These are phyloP conservation scores for Bicyclus anynana DNA, from an alignment of 1,140 invertebrate genomes.

Conservation along the genomic window DNA sequence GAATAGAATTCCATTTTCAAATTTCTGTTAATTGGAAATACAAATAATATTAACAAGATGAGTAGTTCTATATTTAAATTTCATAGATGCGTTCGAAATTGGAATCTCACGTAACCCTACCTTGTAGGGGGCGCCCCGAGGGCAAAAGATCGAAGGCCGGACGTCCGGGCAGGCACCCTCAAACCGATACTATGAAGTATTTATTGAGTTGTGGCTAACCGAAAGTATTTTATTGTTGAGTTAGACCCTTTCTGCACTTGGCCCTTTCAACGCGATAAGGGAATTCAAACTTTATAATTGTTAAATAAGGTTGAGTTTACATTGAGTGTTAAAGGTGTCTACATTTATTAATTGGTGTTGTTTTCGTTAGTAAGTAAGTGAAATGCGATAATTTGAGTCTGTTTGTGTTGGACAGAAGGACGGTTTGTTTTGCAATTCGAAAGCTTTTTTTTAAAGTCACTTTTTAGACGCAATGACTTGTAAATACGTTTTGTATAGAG, in stretches of 20 bases:
- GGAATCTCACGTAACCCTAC: slow-evolving; percentile 40
- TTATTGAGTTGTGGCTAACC: slow-evolving; percentile 72
- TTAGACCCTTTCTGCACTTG: slow-evolving; percentile 47
- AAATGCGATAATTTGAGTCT: slow-evolving; percentile 30
- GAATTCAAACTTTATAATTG: slow-evolving; percentile 6
- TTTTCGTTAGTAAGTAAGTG: slow-evolving; percentile 37
- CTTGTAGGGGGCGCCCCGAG: slow-evolving; percentile 33
- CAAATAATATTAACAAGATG: no score
- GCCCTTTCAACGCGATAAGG: background rate
- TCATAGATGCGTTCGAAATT: slow-evolving; percentile 5
- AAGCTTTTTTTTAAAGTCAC: slow-evolving; percentile 12
- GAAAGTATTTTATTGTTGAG: slow-evolving; percentile 69
- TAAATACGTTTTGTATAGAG: no score
- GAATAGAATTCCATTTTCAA: no score
- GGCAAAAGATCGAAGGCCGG: slow-evolving; percentile 62
- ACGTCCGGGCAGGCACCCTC: slow-evolving; percentile 57
- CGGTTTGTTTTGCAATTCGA: slow-evolving; percentile 22
- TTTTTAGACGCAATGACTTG: background rate
- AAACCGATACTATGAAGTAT: slow-evolving; percentile 73
- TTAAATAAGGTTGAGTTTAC: slow-evolving; percentile 1
- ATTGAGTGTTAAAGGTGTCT: slow-evolving; percentile 25
- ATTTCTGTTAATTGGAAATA: no score
- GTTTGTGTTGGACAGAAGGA: slow-evolving; percentile 14
- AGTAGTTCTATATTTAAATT: background rate
- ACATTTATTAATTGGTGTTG: slow-evolving; percentile 36